These are phyloP conservation scores for Caenorhabditis inopinata DNA, from an alignment of 1,140 invertebrate species.

Conservation along the genomic window DNA sequence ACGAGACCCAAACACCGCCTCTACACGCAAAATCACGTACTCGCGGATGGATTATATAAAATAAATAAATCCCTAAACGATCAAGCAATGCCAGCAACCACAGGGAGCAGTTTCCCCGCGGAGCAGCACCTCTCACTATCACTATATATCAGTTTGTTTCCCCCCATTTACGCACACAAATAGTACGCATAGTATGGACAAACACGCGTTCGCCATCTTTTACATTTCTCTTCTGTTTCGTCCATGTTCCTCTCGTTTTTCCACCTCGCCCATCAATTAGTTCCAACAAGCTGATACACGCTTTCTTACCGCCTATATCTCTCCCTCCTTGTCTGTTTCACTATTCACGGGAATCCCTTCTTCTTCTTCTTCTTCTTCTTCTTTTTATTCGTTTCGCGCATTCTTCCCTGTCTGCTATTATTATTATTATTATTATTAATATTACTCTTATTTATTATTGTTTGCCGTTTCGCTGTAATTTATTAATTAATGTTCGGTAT, in stretches of 20 bases:
- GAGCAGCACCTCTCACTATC: background rate
- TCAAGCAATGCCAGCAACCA: too few species aligned
- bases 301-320: background rate
- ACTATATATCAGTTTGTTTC: slow-evolving; percentile 7
- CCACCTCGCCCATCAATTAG: slow-evolving; percentile 21
- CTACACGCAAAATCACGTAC: too few species aligned
- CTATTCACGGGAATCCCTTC: background rate
- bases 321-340: too few species aligned
- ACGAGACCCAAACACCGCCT: too few species aligned
- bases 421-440: background rate
- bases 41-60: too few species aligned
- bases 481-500: background rate
- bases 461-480: background rate
- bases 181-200: slow-evolving; percentile 12
- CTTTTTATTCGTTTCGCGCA: background rate
- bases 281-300: slow-evolving; percentile 22
- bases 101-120: too few species aligned
- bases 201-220: slow-evolving; percentile 18
- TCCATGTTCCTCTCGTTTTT: background rate
- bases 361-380: background rate
- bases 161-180: too few species aligned
- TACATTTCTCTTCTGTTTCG: background rate
- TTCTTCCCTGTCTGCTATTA: background rate
- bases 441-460: background rate
- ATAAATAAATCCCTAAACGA: too few species aligned